Percentiles rank a stretch among this genome's conserved stretches.
Evolutionary conservation across 2,888 invertebrate species (phyloP).

Genomic region (Ellobium chinense): DNA sequence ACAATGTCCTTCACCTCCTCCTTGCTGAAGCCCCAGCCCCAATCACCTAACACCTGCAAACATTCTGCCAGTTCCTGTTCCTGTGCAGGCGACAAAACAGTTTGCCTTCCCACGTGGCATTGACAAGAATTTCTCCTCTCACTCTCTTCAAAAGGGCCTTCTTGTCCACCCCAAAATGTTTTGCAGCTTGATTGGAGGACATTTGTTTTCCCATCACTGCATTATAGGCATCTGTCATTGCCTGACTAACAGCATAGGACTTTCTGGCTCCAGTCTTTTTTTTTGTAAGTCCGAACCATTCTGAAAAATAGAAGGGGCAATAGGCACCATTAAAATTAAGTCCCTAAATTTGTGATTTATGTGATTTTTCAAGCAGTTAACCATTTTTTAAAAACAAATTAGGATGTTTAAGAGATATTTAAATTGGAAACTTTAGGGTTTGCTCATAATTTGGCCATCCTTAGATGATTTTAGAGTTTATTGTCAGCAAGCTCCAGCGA

Average conservation of each 20-base stretch:
- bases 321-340: background rate
- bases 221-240: background rate
- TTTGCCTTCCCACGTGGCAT: background rate
- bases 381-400: background rate
- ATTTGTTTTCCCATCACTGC: background rate
- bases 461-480: background rate
- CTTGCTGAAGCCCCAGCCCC: background rate
- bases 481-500: background rate
- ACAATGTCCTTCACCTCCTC: constrained; percentile 16
- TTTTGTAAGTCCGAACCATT: background rate
- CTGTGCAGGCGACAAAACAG: background rate
- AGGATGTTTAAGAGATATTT: background rate
- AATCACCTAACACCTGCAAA: background rate
- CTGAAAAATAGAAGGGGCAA: background rate
- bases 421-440: background rate
- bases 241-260: background rate
- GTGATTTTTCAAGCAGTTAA: background rate
- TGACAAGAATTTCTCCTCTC: background rate
- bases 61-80: background rate
- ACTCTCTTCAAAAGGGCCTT: background rate
- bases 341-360: background rate
- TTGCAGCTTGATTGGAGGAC: background rate
- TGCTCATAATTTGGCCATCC: background rate
- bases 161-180: background rate
- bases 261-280: background rate